phyloP scores from a whole-genome alignment of 2,797 vertebrate species.

The Etheostoma nigrum region DNA sequence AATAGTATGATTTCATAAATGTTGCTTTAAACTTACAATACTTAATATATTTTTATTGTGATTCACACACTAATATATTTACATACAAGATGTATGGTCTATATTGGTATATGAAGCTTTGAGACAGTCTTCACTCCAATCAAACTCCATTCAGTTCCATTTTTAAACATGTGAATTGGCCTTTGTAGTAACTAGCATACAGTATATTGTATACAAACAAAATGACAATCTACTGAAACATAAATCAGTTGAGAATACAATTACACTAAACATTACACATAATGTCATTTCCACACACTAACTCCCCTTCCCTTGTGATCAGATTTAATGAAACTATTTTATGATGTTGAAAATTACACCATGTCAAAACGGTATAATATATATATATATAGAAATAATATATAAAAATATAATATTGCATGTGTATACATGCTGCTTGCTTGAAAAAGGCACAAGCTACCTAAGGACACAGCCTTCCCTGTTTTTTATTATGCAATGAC shows the following conservation, averaged over 20 bases:
- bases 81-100: background rate
- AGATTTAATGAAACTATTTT: background rate
- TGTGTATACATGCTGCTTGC: background rate
- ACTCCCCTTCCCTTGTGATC: background rate
- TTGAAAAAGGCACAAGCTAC: background rate
- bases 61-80: background rate
- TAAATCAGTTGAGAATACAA: background rate
- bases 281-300: background rate
- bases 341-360: background rate
- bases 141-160: background rate
- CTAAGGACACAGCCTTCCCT: background rate
- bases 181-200: background rate
- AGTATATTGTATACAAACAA: background rate
- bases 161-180: conserved; percentile 1
- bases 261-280: background rate
- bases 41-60: background rate
- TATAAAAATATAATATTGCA: background rate
- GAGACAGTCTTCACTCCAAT: background rate
- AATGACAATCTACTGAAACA: background rate
- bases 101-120: background rate
- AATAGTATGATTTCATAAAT: background rate
- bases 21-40: background rate
- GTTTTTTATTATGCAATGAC: background rate
- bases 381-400: too few relatives aligned
- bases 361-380: background rate